A percentile compares a stretch with the other conserved stretches of the same genome.
phyloP scores from a whole-genome alignment of 2,797 vertebrate genomes.

The Melanotaenia trifasciata region DNA sequence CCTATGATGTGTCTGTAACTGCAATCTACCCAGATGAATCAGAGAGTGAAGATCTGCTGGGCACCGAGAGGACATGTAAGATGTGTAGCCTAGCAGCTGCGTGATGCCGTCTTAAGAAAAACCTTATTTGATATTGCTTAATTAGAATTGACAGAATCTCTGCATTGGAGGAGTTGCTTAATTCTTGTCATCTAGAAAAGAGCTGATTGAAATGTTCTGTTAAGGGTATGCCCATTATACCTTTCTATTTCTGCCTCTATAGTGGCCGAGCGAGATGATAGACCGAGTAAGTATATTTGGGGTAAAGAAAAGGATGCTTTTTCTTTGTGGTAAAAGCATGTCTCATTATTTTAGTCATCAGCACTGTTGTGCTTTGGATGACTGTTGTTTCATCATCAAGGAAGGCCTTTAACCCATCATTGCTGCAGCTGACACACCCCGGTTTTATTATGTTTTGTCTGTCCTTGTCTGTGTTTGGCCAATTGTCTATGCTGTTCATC shows the following conservation, averaged over 20 bases:
- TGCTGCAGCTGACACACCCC: conserved; percentile 48
- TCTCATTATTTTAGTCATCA: conserved; percentile 63
- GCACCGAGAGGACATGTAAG: conserved; percentile 93
- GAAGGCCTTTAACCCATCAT: conserved; percentile 64
- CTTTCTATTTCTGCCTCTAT: conserved; percentile 75
- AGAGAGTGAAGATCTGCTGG: conserved; percentile 93
- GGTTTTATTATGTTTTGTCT: conserved; percentile 45
- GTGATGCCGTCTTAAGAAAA: not conserved
- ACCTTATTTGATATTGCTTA: conserved; percentile 5
- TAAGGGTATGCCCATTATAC: conserved; percentile 63
- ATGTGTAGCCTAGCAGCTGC: conserved; percentile 8
- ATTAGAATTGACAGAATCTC: conserved; percentile 23
- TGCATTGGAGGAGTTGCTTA: conserved; percentile 18
- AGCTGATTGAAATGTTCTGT: conserved; percentile 48
- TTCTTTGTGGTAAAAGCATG: conserved; percentile 67
- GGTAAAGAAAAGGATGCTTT: conserved; percentile 65
- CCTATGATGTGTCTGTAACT: conserved; percentile 93
- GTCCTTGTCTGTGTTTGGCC: conserved; percentile 52
- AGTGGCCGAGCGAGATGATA: conserved; percentile 71
- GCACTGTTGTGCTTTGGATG: conserved; percentile 54
- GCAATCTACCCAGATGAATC: conserved; percentile 99
- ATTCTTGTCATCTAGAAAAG: conserved; percentile 31
- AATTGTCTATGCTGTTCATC: conserved; percentile 44
- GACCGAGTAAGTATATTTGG: conserved; percentile 74
- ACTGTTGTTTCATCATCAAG: conserved; percentile 65